A percentile compares a stretch with the other conserved stretches of the same genome.
Evolutionary conservation across 2,888 invertebrate species (phyloP).

Genomic region (Xestia ashworthii): DNA sequence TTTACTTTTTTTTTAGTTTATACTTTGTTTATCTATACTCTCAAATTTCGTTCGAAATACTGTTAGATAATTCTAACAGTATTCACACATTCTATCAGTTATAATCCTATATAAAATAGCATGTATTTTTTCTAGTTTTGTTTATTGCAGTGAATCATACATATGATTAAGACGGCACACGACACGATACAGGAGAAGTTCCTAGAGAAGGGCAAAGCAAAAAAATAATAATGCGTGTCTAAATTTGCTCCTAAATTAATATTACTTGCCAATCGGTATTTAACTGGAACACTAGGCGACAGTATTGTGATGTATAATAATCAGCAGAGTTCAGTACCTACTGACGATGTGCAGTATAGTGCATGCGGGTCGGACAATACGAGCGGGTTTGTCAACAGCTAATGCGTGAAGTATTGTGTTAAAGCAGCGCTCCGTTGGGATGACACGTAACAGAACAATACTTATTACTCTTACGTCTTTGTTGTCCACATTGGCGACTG

Average conservation of each 20-base stretch:
- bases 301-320: constrained; percentile 21
- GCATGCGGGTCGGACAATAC: constrained; percentile 53
- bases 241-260: not conserved
- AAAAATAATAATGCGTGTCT: not conserved
- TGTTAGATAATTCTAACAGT: too few species aligned
- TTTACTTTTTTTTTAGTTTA: too few species aligned
- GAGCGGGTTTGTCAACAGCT: constrained; percentile 26
- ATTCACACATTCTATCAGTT: too few species aligned
- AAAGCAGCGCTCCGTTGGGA: not conserved
- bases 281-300: constrained; percentile 11
- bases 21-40: too few species aligned
- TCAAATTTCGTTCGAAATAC: too few species aligned
- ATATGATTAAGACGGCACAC: too few species aligned
- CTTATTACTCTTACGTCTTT: constrained; percentile 6
- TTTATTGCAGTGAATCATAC: too few species aligned
- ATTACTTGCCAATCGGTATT: not conserved
- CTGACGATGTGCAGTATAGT: not conserved
- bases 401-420: constrained; percentile 20
- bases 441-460: constrained; percentile 18
- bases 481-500: constrained; percentile 27
- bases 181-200: too few species aligned
- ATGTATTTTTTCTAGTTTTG: too few species aligned
- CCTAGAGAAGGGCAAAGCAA: too few species aligned
- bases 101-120: too few species aligned
- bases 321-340: not conserved